phyloP scores from a whole-genome alignment of 2,113 vertebrate species.

The Etheostoma cragini region DNA sequence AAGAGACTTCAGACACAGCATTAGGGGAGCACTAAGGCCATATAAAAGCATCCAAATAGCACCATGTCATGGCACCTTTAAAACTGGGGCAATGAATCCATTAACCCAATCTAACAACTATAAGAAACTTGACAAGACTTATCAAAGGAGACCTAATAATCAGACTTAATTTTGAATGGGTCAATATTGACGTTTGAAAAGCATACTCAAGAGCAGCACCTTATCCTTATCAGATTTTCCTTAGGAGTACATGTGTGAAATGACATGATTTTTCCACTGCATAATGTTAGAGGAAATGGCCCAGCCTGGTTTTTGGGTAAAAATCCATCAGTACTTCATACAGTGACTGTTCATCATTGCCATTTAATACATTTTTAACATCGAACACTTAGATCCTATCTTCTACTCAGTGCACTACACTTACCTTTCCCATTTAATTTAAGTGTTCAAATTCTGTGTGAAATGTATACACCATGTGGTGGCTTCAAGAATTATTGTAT shows the following conservation, averaged over 20 bases:
- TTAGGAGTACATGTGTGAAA: background rate
- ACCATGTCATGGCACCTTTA: no score
- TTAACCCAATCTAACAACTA: background rate
- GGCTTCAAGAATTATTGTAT: no score
- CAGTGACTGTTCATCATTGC: background rate
- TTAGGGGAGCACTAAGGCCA: no score
- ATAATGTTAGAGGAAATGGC: background rate
- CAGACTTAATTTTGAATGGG: background rate
- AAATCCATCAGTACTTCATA: background rate
- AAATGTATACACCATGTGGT: no score
- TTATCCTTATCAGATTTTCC: slow-evolving; percentile 26
- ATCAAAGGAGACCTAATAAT: background rate
- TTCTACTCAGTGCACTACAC: no score
- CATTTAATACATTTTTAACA: no score
- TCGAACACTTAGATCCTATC: no score
- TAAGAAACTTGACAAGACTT: background rate
- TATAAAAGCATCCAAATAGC: no score
- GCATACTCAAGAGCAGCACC: background rate
- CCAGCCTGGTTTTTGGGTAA: background rate
- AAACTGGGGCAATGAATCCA: background rate
- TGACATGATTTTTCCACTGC: slow-evolving; percentile 5
- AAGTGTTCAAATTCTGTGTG: no score
- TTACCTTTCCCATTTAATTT: no score
- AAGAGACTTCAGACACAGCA: no score
- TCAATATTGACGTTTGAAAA: slow-evolving; percentile 26